Percentiles rank a stretch among this genome's conserved stretches.
These are phyloP conservation scores for Plagiodera versicolora DNA, from an alignment of 2,888 invertebrate genomes.

Conservation along the genomic window DNA sequence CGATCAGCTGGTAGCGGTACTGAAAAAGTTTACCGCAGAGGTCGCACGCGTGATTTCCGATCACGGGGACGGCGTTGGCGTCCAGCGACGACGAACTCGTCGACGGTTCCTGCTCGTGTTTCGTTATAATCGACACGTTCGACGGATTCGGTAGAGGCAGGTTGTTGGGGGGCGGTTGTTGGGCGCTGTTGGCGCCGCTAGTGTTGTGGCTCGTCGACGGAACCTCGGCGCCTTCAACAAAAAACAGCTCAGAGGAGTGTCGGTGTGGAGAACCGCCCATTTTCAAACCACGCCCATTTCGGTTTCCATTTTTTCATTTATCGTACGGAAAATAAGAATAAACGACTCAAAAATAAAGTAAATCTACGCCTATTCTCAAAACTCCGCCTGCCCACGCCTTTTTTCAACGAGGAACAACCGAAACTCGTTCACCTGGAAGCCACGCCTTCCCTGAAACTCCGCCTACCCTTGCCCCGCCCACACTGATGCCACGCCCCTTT, in stretches of 20 bases:
- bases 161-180: conserved; percentile 20
- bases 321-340: too few relatives aligned
- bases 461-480: not conserved
- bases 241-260: not conserved
- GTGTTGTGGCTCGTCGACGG: not conserved
- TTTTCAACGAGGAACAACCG: too few relatives aligned
- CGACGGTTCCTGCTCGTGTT: conserved; percentile 58
- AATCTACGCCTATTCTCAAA: too few relatives aligned
- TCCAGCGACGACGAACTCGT: conserved; percentile 53
- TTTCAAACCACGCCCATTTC: not conserved
- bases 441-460: too few relatives aligned
- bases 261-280: too few relatives aligned
- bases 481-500: too few relatives aligned
- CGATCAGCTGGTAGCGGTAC: conserved; percentile 84
- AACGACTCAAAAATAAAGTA: too few relatives aligned
- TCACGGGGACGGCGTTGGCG: conserved; percentile 53
- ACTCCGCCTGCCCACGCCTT: too few relatives aligned
- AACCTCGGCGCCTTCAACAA: conserved; percentile 7
- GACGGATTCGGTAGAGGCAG: conserved; percentile 28
- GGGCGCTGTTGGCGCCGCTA: not conserved
- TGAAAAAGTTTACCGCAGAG: conserved; percentile 86
- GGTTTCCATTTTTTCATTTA: too few relatives aligned
- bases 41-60: conserved; percentile 74
- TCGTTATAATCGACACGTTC: conserved; percentile 44
- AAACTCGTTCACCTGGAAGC: too few relatives aligned